Evolutionary conservation across 2,113 vertebrate species (phyloP).

Genomic region (Chionodraco myersi): DNA sequence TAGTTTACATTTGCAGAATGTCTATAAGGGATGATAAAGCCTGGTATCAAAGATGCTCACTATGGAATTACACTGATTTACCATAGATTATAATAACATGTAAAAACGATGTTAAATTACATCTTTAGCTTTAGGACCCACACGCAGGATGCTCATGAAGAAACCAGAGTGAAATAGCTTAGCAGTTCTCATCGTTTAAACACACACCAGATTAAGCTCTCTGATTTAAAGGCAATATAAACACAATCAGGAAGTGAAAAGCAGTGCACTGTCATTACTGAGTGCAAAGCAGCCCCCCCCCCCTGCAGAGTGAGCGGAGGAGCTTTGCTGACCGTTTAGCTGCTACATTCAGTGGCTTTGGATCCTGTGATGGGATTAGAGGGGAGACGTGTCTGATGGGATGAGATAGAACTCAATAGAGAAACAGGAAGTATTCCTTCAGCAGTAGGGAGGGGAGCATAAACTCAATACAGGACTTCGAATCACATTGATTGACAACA

Average conservation of each 20-base stretch:
- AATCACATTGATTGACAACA: neutral
- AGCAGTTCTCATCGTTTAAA: neutral
- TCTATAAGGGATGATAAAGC: neutral
- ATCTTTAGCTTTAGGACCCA: neutral
- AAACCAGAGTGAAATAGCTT: slow-evolving; percentile 4
- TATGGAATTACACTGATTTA: neutral
- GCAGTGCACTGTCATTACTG: slow-evolving; percentile 14
- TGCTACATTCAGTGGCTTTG: slow-evolving; percentile 57
- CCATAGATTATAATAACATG: neutral
- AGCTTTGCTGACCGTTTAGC: slow-evolving; percentile 59
- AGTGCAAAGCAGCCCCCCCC: neutral
- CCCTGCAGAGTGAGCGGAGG: neutral
- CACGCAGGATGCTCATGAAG: neutral
- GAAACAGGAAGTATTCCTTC: slow-evolving; percentile 19
- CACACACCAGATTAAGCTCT: neutral
- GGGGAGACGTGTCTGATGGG: slow-evolving; percentile 52
- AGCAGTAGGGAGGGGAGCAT: neutral
- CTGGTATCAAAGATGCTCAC: neutral
- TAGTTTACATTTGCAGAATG: neutral
- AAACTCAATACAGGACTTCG: neutral
- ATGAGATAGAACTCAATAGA: slow-evolving; percentile 27
- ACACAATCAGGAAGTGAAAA: neutral
- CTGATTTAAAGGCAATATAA: neutral
- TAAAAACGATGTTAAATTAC: neutral
- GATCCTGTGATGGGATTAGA: slow-evolving; percentile 64